Evolutionary conservation across 2,113 vertebrate species (phyloP).

Genomic region (Amphiprion ocellaris): DNA sequence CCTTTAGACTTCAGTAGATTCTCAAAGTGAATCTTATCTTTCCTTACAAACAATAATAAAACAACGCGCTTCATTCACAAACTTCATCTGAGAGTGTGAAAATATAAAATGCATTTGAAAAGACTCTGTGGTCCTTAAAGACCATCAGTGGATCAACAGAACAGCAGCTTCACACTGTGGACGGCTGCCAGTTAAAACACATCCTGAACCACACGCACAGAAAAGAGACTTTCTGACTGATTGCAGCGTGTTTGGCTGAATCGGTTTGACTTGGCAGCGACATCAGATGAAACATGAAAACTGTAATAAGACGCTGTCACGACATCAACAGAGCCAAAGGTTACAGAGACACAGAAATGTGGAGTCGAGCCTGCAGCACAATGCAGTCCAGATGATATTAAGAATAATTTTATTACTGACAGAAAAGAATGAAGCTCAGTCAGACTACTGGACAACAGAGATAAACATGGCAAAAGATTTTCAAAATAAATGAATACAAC

Average conservation of each 20-base stretch:
- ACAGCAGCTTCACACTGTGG: neutral
- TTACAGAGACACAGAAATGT: neutral
- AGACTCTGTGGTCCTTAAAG: too few relatives aligned
- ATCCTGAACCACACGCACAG: neutral
- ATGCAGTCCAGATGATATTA: neutral
- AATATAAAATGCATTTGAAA: neutral
- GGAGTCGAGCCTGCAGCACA: neutral
- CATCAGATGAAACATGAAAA: constrained; percentile 34
- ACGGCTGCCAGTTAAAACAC: constrained; percentile 43
- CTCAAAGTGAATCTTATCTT: too few relatives aligned
- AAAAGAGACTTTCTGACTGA: constrained; percentile 2
- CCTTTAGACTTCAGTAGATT: too few relatives aligned
- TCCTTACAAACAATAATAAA: too few relatives aligned
- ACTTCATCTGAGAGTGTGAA: neutral
- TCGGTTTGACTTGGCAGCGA: constrained; percentile 46
- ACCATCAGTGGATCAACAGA: neutral
- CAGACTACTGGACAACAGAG: too few relatives aligned
- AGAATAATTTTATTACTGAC: too few relatives aligned
- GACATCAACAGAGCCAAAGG: neutral
- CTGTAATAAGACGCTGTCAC: constrained; percentile 35
- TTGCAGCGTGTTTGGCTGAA: constrained; percentile 42
- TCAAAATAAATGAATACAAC: too few relatives aligned
- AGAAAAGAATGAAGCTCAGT: too few relatives aligned
- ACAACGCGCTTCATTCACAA: too few relatives aligned
- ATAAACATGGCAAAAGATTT: too few relatives aligned